Evolutionary conservation across 2,888 invertebrate species (phyloP), one percentile per base, ranked within the genome.

Genomic region (Zaprionus bogoriensis): DNA sequence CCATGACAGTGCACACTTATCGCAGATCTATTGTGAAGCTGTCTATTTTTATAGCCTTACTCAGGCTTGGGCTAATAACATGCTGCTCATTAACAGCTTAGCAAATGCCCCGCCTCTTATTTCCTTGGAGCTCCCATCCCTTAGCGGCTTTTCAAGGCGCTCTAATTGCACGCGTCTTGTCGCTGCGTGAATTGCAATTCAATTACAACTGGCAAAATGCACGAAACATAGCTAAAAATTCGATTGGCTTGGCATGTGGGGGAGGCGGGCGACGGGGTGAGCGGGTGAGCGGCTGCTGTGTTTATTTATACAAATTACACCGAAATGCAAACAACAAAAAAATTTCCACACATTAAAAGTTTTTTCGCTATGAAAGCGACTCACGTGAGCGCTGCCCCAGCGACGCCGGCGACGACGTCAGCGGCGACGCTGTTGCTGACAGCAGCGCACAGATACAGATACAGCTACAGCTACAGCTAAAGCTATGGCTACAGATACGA

Each of bases 301-400:
- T 86, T 85, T 79, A 79, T 85, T 79, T 79, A 77, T 85, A 85
- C 74, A 65, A 79, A 85, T 79, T 79, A 85, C 79, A 79, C 20
- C 57, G 44, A 75, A 68, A 64, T 61, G 71, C 71, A 71, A 71
- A 52, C 46, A 60, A 53, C 23, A 60, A 63, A 55, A 51, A 71
- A 80, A 63, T 71, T 84, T 84, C 85, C 87, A 87, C 81, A 87
- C 82, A 87, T 84, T 84, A 60, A 81, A 86, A 72, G 64, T 74
- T 77, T 81, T n/a, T 77, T 69, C 67, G 62, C 82, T 67, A 63
- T 73, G 63, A 87, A 74, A 80, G 51, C 66, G 55, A 81, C 82
- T 83, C 82, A 83, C 82, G 82, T 83, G 82, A 83, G 82, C 51
- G 80, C 83, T 82, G 81, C 83, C 66, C 32, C 69, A 27, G 54